These are phyloP conservation scores for Drosophila falleni DNA, from an alignment of 2,888 invertebrate genomes.

Conservation along the genomic window DNA sequence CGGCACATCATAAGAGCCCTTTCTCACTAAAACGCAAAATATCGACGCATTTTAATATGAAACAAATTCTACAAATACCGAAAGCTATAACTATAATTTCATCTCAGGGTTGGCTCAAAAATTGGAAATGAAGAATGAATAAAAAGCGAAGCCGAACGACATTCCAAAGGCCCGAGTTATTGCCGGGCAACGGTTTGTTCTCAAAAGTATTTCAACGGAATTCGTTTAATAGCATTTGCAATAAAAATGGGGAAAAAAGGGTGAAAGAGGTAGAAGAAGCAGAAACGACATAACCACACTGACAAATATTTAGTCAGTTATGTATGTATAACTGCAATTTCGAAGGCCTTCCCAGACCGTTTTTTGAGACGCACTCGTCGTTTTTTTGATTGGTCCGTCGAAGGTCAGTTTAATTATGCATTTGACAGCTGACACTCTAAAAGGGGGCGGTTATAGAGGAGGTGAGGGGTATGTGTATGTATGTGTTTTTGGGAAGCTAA, in stretches of 20 bases:
- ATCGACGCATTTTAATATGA: conserved; percentile 36
- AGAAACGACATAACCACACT: conserved; percentile 19
- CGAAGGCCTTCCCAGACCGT: neutral
- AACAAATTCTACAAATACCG: conserved; percentile 55
- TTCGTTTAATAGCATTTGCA: conserved; percentile 72
- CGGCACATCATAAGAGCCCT: conserved; percentile 2
- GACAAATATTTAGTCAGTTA: conserved; percentile 38
- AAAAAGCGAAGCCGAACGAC: conserved; percentile 39
- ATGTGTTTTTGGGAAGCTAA: conserved; percentile 54
- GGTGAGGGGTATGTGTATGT: too few species aligned
- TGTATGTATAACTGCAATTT: conserved; percentile 66
- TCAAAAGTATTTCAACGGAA: conserved; percentile 69
- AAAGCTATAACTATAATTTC: conserved; percentile 68
- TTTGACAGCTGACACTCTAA: conserved; percentile 69
- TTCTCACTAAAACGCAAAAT: conserved; percentile 2
- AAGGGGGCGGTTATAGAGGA: neutral
- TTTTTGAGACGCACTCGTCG: neutral
- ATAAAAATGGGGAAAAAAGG: conserved; percentile 50
- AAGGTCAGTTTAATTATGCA: conserved; percentile 76
- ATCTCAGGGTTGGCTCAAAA: conserved; percentile 29
- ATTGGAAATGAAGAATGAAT: neutral
- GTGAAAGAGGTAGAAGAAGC: conserved; percentile 9
- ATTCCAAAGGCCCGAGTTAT: conserved; percentile 51
- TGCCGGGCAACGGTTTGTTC: conserved; percentile 55
- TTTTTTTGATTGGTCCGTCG: conserved; percentile 40